Conservation (phyloP, 1,140 invertebrate species). For the Papilio helenus region DNA sequence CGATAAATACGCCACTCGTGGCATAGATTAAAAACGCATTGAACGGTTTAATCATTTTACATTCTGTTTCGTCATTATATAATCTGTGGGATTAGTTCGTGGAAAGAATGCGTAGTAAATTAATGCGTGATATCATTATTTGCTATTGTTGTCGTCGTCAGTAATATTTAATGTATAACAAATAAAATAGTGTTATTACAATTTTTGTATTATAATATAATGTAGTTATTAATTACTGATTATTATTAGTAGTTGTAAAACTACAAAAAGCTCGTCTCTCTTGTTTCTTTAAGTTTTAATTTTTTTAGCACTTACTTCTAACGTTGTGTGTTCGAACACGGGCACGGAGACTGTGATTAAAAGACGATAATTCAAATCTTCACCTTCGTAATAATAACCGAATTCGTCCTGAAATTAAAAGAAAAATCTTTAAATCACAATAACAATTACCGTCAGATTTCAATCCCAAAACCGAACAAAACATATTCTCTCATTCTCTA, state of each 20-base stretch:
- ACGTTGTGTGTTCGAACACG: slow-evolving; percentile 66
- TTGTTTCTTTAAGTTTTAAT: too few species aligned
- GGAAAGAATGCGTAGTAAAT: background rate
- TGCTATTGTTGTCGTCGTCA: too few species aligned
- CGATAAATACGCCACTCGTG: background rate
- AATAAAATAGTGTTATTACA: too few species aligned
- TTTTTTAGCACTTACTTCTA: slow-evolving; percentile 59
- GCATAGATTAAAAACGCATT: background rate
- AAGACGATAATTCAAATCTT: slow-evolving; percentile 68
- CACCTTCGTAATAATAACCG: slow-evolving; percentile 72
- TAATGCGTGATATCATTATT: background rate
- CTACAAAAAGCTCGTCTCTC: too few species aligned
- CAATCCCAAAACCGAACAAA: too few species aligned
- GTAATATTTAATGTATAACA: too few species aligned
- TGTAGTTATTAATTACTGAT: too few species aligned
- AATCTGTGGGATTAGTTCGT: background rate
- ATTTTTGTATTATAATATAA: too few species aligned
- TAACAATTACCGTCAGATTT: too few species aligned
- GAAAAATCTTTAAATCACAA: background rate
- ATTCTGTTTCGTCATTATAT: background rate
- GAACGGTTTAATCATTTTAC: background rate
- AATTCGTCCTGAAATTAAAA: slow-evolving; percentile 59
- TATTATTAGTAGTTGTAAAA: too few species aligned
- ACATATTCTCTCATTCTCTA: too few species aligned
- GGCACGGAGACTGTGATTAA: slow-evolving; percentile 73